A percentile compares a stretch with the other conserved stretches of the same genome.
Conservation (phyloP, 2,113 vertebrate species). For the Calyptomena viridis region DNA sequence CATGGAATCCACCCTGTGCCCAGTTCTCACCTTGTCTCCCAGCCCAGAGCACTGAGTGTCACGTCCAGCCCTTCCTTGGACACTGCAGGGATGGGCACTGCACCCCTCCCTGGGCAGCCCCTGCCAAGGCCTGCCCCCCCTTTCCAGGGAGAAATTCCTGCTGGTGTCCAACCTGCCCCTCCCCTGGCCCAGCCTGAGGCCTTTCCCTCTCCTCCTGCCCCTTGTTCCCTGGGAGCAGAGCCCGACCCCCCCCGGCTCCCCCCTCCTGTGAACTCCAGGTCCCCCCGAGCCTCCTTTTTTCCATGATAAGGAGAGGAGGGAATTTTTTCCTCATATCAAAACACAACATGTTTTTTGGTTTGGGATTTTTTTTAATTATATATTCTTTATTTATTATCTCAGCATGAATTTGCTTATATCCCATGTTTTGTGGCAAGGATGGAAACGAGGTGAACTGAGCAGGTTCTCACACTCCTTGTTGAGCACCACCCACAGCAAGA, state of each 20-base stretch:
- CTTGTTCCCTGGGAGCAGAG: not conserved
- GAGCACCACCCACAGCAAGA: fast-evolving
- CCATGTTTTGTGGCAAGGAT: not conserved
- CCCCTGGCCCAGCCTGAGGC: not conserved
- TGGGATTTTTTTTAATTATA: not conserved
- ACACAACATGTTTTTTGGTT: not conserved
- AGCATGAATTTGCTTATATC: not conserved
- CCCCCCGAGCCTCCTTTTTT: no score
- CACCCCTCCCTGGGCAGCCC: not conserved
- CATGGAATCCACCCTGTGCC: not conserved
- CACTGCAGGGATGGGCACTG: not conserved
- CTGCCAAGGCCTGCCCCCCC: not conserved
- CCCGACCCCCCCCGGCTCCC: not conserved
- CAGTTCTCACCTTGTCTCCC: fast-evolving
- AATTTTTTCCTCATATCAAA: not conserved
- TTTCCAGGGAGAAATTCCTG: not conserved
- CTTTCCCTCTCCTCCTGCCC: not conserved
- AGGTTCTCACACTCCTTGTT: not conserved
- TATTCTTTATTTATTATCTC: not conserved
- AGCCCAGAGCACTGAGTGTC: not conserved
- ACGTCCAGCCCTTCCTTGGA: fast-evolving
- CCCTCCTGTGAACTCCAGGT: not conserved
- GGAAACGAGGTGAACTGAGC: not conserved
- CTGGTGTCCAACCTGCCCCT: fast-evolving
- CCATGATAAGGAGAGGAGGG: not conserved